A percentile compares a stretch with the other conserved stretches of the same genome.
These are phyloP conservation scores for Orestias chungarensis DNA, from an alignment of 2,797 vertebrate species.

Conservation along the genomic window DNA sequence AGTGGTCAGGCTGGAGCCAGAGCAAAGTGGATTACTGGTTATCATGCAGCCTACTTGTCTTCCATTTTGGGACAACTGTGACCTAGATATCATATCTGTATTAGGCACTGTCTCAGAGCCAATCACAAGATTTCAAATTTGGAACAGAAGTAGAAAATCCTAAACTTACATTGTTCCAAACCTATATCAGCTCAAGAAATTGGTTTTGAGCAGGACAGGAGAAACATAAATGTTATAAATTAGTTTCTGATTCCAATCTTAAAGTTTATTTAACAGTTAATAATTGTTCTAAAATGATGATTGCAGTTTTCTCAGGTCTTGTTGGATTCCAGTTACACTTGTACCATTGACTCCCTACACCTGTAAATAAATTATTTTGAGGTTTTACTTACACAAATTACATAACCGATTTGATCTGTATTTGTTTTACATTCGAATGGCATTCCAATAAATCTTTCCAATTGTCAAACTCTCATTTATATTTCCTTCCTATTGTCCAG, in stretches of 20 bases:
- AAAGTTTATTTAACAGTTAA: conserved; percentile 19
- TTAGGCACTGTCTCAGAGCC: conserved; percentile 52
- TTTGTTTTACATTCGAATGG: conserved; percentile 79
- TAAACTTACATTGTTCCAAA: conserved; percentile 50
- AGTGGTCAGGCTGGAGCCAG: conserved; percentile 76
- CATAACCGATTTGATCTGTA: conserved; percentile 64
- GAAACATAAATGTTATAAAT: conserved; percentile 40
- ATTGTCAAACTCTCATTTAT: conserved; percentile 79
- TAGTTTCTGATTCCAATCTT: conserved; percentile 25
- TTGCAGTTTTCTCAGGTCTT: no score
- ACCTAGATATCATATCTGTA: conserved; percentile 67
- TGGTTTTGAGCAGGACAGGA: conserved; percentile 16
- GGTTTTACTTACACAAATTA: no score
- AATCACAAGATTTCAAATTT: conserved; percentile 57
- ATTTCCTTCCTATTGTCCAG: conserved; percentile 46
- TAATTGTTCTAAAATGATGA: conserved; percentile 3
- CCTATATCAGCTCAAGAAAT: conserved; percentile 38
- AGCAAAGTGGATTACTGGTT: conserved; percentile 87
- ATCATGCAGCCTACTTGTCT: conserved; percentile 81
- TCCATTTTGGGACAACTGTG: conserved; percentile 55
- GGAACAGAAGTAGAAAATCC: conserved; percentile 40
- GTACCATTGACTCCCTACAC: no score
- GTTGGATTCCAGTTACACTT: no score
- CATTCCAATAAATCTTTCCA: conserved; percentile 76
- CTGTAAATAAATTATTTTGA: no score